Evolutionary conservation across 1,140 invertebrate species (phyloP).

Genomic region (Magallana gigas): DNA sequence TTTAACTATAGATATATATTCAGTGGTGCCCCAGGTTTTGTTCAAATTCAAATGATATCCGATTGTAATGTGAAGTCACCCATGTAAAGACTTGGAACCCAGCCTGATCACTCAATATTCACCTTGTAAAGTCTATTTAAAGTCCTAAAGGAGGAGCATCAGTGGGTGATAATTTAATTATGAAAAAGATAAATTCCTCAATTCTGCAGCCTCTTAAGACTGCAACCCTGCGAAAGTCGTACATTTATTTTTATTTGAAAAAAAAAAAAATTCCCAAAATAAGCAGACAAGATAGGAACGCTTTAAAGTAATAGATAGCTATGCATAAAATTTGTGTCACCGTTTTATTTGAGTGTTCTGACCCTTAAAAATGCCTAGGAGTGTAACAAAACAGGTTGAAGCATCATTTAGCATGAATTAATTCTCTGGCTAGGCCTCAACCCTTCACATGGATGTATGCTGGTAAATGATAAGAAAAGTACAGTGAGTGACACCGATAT

Average conservation of each 20-base stretch:
- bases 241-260: too few relatives aligned
- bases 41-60: slow-evolving; percentile 22
- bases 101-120: too few relatives aligned
- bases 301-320: neutral
- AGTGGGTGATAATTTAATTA: too few relatives aligned
- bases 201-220: too few relatives aligned
- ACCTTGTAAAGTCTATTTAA: too few relatives aligned
- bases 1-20: neutral
- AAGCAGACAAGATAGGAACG: too few relatives aligned
- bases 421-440: neutral
- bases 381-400: slow-evolving; percentile 22
- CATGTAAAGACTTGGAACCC: neutral
- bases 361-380: slow-evolving; percentile 28
- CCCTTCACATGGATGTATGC: slow-evolving; percentile 9
- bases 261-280: too few relatives aligned
- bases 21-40: neutral
- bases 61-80: slow-evolving; percentile 23
- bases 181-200: too few relatives aligned
- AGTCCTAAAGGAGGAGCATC: too few relatives aligned
- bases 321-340: slow-evolving; percentile 35
- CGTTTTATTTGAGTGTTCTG: slow-evolving; percentile 24
- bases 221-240: too few relatives aligned
- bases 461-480: slow-evolving; percentile 22
- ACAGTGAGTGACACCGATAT: slow-evolving; percentile 6
- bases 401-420: slow-evolving; percentile 31